Base-by-base conservation (phyloP, 2,888 invertebrate species). In the Habroteleia sp. region DNA sequence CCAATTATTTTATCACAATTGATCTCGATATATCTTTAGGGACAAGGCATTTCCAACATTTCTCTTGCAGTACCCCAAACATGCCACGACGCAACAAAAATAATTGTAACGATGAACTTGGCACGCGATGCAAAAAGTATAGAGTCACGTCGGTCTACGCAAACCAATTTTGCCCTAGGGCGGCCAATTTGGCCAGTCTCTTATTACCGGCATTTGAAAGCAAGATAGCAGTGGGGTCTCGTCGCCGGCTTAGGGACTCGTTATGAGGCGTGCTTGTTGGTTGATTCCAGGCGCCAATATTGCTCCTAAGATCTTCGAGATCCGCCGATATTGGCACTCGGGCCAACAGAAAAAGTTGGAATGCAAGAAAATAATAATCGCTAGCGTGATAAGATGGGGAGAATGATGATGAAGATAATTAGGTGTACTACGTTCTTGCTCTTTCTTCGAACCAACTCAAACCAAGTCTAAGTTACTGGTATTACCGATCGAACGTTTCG, bases 241-340 rank as follows among this genome's bases (percentile, higher is more conserved):
- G 37, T 62, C 25, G 42, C 13, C 16, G 65, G 63, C 72, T 72
- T 56, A 63, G 48, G 63, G 13, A 65, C 27, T 72, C 42, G 72
- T 65, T 72, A 72, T 37, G 29, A 42, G 58, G 63, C 31, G 31
- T 14, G 35, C 52, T 48, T 27, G 54, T 62, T 37, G 62, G 35
- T 23, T 11, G 23, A 50, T 39, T 60, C 42, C 42, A 16, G 6
- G 50, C 33, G 41, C 56, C 65, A 60, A 73, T 73, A 73, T 73
- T 50, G 50, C 65, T 58, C 35, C 50, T 65, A 72, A 72, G 63
- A 72, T 44, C 65, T 44, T 56, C 63, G 16, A 31, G 48, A 72
- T 65, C 58, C 72, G 50, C 20, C 42, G 52, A 73, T 73, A 73
- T 73, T 73, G 52, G 41, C 42, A 48, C 29, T 39, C 13, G 13